A percentile compares a stretch with the other conserved stretches of the same genome.
Evolutionary conservation across 2,888 invertebrate species (phyloP).

Genomic region (Adineta ricciae): DNA sequence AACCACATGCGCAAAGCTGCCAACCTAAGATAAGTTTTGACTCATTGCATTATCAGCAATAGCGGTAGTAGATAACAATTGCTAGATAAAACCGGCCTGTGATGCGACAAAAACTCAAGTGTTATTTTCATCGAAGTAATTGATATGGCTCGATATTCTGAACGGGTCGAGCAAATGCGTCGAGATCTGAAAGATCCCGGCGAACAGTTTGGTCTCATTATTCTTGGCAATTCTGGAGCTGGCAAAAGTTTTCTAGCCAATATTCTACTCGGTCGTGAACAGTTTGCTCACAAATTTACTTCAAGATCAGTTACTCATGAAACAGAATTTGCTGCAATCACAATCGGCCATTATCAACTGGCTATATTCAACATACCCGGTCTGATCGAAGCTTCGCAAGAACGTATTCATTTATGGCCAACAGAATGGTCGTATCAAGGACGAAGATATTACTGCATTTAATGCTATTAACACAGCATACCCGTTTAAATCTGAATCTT

Average conservation of each 20-base stretch:
- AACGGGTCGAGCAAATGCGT: no score
- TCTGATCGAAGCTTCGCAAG: neutral
- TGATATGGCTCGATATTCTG: no score
- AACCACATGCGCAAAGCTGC: no score
- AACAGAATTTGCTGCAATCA: no score
- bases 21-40: no score
- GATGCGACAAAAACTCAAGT: no score
- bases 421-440: no score
- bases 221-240: slow-evolving; percentile 2
- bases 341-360: neutral
- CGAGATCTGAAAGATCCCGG: neutral
- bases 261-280: neutral
- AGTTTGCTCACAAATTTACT: neutral
- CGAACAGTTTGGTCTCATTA: neutral
- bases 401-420: no score
- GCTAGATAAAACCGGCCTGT: no score
- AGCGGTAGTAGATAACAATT: no score
- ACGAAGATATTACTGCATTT: neutral
- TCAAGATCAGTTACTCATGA: neutral
- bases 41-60: no score
- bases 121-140: no score
- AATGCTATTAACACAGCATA: neutral
- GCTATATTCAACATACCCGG: neutral
- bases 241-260: neutral
- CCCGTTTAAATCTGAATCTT: neutral